Conservation (phyloP, 2,888 invertebrate species). For the Drosophila anomalata region DNA sequence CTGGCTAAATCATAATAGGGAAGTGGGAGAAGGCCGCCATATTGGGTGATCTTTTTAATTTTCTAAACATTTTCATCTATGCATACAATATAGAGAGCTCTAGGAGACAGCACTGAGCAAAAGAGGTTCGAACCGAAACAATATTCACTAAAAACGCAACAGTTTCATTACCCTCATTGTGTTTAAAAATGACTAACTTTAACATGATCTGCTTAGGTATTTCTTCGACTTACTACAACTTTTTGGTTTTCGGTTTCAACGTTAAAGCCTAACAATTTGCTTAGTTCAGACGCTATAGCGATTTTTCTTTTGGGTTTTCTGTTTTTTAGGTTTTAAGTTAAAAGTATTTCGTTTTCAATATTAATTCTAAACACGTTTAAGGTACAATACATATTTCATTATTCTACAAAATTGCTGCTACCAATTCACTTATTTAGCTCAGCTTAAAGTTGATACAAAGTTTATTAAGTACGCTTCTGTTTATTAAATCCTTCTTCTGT, state of each 20-base stretch:
- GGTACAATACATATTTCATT: constrained; percentile 77
- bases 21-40: constrained; percentile 63
- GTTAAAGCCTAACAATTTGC: constrained; percentile 73
- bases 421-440: constrained; percentile 70
- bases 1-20: constrained; percentile 18
- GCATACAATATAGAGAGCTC: constrained; percentile 46
- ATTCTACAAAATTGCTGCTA: constrained; percentile 78
- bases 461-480: constrained; percentile 65
- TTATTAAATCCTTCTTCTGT: constrained; percentile 49
- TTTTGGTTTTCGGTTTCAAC: constrained; percentile 52
- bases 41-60: constrained; percentile 16
- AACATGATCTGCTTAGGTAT: constrained; percentile 47
- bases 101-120: constrained; percentile 75
- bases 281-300: constrained; percentile 64
- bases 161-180: constrained; percentile 37
- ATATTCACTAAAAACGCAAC: constrained; percentile 47
- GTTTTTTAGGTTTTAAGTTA: constrained; percentile 46
- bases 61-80: constrained; percentile 16
- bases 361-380: constrained; percentile 76
- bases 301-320: constrained; percentile 17
- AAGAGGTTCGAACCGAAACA: constrained; percentile 56
- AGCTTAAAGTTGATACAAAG: constrained; percentile 79
- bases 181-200: constrained; percentile 64
- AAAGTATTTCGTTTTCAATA: constrained; percentile 69
- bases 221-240: constrained; percentile 53